Evolutionary conservation across 2,113 vertebrate genomes (phyloP).

Genomic region (Mobula birostris): DNA sequence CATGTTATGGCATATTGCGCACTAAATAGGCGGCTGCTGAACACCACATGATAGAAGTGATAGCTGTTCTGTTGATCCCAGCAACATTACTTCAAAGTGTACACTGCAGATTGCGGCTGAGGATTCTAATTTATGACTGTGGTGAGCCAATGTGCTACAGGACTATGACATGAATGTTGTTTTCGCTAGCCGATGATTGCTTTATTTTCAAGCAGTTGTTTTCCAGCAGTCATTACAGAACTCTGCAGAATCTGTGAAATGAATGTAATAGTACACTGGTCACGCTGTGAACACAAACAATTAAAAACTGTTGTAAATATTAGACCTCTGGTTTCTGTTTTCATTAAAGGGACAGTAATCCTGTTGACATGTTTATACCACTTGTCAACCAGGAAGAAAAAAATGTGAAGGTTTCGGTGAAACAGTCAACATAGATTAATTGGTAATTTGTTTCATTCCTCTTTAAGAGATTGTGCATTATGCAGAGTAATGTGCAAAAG

Average conservation of each 20-base stretch:
- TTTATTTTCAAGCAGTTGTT: slow-evolving; percentile 19
- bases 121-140: neutral
- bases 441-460: slow-evolving; percentile 6
- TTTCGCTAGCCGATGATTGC: neutral
- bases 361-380: slow-evolving; percentile 18
- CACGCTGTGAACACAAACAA: slow-evolving; percentile 14
- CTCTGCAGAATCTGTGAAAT: neutral
- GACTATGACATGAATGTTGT: slow-evolving; percentile 2
- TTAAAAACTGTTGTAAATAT: slow-evolving; percentile 22
- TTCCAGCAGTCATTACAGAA: neutral
- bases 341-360: slow-evolving; percentile 21
- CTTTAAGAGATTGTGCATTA: neutral
- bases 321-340: neutral
- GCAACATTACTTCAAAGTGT: neutral
- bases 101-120: neutral
- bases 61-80: slow-evolving; percentile 16
- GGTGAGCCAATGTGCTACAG: neutral
- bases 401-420: neutral
- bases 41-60: neutral
- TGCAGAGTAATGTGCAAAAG: no score
- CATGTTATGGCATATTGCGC: neutral
- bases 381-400: neutral
- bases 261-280: neutral
- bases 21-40: neutral
- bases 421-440: slow-evolving; percentile 2